Base-by-base conservation (phyloP, 2,888 invertebrate genomes). In the Troides aeacus region DNA sequence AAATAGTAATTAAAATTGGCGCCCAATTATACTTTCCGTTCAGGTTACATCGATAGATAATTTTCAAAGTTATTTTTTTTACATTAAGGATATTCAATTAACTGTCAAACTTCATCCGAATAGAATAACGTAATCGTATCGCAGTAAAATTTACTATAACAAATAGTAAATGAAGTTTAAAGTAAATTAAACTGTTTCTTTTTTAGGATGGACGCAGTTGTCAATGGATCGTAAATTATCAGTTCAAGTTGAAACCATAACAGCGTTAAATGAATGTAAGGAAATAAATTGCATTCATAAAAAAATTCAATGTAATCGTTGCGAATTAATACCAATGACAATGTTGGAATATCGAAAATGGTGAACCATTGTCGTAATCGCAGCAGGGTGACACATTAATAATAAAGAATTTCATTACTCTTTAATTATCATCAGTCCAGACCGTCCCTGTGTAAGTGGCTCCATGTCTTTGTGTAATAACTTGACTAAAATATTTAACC, bases 261-360 rank as follows among this genome's bases (percentile, higher is more conserved):
- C 12, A 21, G 53, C 50, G n/a, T 65, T 17, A 62, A 62, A 46
- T 50, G 57, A 59, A 66, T 58, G 58, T n/a, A 66, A 53, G 46
- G 53, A 63, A 63, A 70, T 70, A 70, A 70, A 64, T 64, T 64
- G 46, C 36, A n/a, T 50, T 62, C 59, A 36, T 53, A 53, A 24
- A 60, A 67, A 70, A 61, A 53, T 46, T 64, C 70, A 67, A 64
- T 46, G 70, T 70, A 70, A 70, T 67, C 57, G 64, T 67, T 8
- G 60, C 24, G 70, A 76, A 72, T 74, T 72, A 73, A 72, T 72
- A 74, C 58, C 68, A 66, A 71, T 65, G 71, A 70, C 62, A 68
- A 57, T 69, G 64, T 62, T 62, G 53, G 50, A 62, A 64, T 64
- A 72, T 71, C 72, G 64, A 72, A 66, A 72, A 71, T 65, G 69